Conservation (phyloP, 1,140 invertebrate species). For the Medauroidea extradentata region DNA sequence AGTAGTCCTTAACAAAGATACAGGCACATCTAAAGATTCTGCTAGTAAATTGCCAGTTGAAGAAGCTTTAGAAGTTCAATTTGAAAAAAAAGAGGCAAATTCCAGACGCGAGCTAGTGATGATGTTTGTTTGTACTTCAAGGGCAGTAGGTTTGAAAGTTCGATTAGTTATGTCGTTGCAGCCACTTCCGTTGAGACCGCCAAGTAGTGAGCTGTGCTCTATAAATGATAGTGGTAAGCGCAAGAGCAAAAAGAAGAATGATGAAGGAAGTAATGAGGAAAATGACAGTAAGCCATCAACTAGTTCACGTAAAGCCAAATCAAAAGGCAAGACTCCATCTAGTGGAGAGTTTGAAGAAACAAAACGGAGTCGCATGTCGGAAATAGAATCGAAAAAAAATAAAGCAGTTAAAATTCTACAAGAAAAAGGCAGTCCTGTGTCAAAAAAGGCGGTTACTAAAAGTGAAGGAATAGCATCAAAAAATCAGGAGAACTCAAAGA, state of each 20-base stretch:
- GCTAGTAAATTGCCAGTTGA: neutral
- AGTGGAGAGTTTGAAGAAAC: neutral
- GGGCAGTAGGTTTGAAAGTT: constrained; percentile 74
- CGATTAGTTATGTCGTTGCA: constrained; percentile 66
- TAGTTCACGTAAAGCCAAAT: no score
- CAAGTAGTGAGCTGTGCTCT: constrained; percentile 52
- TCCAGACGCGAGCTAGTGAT: constrained; percentile 64
- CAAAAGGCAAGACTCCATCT: neutral
- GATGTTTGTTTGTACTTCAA: constrained; percentile 69
- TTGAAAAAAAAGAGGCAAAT: constrained; percentile 56
- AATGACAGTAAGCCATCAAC: constrained; percentile 38
- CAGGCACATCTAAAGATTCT: constrained; percentile 10
- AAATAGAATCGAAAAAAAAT: constrained; percentile 7
- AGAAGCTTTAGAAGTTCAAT: constrained; percentile 50
- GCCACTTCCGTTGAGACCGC: constrained; percentile 58
- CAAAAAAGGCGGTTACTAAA: constrained; percentile 9
- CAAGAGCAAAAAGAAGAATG: constrained; percentile 22
- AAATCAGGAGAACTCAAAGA: neutral
- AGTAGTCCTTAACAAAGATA: constrained; percentile 51
- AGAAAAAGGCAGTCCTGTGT: constrained; percentile 4
- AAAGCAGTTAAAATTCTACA: neutral
- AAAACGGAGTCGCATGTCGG: neutral
- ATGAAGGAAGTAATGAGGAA: constrained; percentile 11
- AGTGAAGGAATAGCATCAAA: neutral
- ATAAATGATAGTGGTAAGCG: constrained; percentile 28